Evolutionary conservation across 2,113 vertebrate genomes (phyloP), one percentile per base, ranked within the genome.

Genomic region (Rhinopithecus roxellana): DNA sequence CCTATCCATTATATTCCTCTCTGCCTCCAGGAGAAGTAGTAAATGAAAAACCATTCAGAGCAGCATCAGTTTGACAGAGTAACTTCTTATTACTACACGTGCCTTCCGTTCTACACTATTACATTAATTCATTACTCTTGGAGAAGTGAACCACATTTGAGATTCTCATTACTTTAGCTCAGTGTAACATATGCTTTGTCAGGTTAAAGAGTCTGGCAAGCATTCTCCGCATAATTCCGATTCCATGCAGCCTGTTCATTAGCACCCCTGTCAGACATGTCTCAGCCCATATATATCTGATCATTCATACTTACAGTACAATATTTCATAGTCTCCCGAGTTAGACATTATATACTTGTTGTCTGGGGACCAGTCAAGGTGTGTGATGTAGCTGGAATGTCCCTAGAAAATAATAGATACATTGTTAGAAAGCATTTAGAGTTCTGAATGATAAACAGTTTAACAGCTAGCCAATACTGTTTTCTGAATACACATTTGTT

Each of bases 301-400:
- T 23, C 69, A 27, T 16, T 94, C 48, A 93, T 98, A 99, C 99
- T 99, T 98, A 99, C 99, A 99, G 99, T 99, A 99, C 96, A 99
- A 98, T 98, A 99, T 99, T 99, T 99, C 99, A 90, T 99, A 99
- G 99, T 99, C 99, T 98, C 99, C 99, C 43, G 99, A 99, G 99
- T 99, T 99, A 98, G 99, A 99, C 99, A 99, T 99, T 98, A 99
- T 99, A 96, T 99, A 99, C 97, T 99, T 99, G 98, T 99, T 99
- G 98, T 99, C 99, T 23, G 99, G 99, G 97, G 99, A 99, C 99
- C 99, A 99, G 98, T 99, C 99, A 98, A 99, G 99, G 98, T 99
- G 99, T 91, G 99, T 99, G 98, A 99, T 99, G 98, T 99, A 99
- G 99, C 99, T 99, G 98, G 99, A 99, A 99, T 99, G 99, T 98